Evolutionary conservation across 2,113 vertebrate genomes (phyloP).

Genomic region (Bubalus kerabau): DNA sequence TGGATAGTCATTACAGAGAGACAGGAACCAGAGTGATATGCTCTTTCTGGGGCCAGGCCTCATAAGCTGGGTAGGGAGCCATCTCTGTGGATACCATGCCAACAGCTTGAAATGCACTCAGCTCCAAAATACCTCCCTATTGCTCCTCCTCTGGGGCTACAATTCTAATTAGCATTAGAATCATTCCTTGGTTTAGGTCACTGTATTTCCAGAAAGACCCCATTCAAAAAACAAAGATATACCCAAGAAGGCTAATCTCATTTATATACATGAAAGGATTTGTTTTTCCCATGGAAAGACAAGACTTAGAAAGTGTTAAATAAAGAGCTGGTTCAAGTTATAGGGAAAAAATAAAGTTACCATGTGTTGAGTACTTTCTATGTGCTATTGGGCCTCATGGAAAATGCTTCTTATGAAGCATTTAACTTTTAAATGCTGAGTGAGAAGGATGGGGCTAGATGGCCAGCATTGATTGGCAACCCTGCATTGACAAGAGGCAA

Average conservation of each 20-base stretch:
- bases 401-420: neutral
- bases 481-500: neutral
- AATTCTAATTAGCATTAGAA: neutral
- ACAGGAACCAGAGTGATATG: neutral
- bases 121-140: neutral
- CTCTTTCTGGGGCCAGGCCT: neutral
- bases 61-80: neutral
- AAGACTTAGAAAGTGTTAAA: neutral
- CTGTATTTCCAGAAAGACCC: neutral
- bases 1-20: neutral
- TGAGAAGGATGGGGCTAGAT: neutral
- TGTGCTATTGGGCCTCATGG: neutral
- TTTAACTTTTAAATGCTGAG: neutral
- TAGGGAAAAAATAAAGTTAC: neutral
- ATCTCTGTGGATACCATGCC: fast-evolving
- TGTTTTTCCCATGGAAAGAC: neutral
- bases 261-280: neutral
- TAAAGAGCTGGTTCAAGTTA: neutral
- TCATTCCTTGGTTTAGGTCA: neutral
- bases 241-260: neutral
- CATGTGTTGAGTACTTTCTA: neutral
- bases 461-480: neutral
- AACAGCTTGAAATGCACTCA: no score
- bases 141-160: neutral
- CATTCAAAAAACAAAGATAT: neutral